Conservation (phyloP, 2,797 vertebrate genomes). For the Pyrocephalus nanus region DNA sequence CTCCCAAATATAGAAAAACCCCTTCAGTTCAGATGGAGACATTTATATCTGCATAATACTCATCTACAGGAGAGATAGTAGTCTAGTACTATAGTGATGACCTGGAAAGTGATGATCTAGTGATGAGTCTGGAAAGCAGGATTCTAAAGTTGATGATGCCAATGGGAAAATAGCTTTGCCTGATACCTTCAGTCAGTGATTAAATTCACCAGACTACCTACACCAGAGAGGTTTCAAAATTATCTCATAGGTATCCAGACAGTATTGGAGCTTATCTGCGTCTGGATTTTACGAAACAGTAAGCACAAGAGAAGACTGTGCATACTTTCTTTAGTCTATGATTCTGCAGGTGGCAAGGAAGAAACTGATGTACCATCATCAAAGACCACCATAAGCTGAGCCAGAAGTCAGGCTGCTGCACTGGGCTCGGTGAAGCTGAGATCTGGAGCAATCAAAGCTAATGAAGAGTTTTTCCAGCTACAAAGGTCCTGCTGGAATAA, state of each 20-base stretch:
- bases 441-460: neutral
- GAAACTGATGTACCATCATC: neutral
- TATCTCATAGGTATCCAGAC: neutral
- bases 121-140: neutral
- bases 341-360: neutral
- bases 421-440: neutral
- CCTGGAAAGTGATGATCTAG: too few relatives aligned
- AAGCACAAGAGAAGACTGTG: neutral
- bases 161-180: neutral
- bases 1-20: neutral
- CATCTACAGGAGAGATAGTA: neutral
- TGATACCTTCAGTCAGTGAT: neutral
- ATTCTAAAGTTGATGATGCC: neutral
- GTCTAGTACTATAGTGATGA: too few relatives aligned
- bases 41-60: neutral
- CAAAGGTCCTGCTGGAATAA: neutral
- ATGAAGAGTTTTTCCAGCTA: neutral
- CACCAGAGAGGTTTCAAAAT: neutral
- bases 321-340: neutral
- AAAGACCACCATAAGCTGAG: neutral
- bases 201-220: neutral
- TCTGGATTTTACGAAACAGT: neutral
- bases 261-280: neutral
- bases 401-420: neutral
- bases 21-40: neutral